Percentiles rank a stretch among this genome's conserved stretches.
Conservation (phyloP, 2,113 vertebrate genomes). For the Galemys pyrenaicus region DNA sequence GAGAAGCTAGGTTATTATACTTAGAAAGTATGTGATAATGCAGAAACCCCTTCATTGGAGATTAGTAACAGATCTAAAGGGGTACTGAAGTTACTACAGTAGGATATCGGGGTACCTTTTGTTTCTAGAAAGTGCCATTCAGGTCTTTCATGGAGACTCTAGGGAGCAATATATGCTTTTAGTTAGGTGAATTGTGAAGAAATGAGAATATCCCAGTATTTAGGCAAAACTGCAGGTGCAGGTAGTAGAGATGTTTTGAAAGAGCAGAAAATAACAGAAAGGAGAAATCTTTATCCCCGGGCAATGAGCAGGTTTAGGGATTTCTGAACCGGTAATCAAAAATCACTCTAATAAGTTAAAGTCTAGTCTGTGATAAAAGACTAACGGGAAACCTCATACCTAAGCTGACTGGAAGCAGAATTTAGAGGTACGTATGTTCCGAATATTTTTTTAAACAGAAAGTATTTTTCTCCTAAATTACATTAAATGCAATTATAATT, state of each 20-base stretch:
- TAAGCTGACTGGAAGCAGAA: not conserved
- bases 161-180: not conserved
- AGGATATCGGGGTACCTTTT: not conserved
- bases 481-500: not conserved
- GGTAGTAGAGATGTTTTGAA: not conserved
- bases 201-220: not conserved
- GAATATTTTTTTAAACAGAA: not conserved
- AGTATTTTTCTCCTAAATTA: not conserved
- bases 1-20: not conserved
- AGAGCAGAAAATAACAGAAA: conserved; percentile 49
- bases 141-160: not conserved
- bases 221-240: not conserved
- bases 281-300: not conserved
- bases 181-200: not conserved
- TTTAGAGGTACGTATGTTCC: not conserved
- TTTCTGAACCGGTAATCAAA: conserved; percentile 52
- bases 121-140: not conserved
- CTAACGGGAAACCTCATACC: not conserved
- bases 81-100: not conserved
- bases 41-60: not conserved
- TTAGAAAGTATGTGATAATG: not conserved
- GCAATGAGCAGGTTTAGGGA: not conserved
- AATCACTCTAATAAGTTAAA: conserved; percentile 16
- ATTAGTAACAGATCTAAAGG: not conserved
- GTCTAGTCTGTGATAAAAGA: not conserved